Percentiles rank a stretch among this genome's conserved stretches.
phyloP scores from a whole-genome alignment of 2,888 invertebrate genomes.

The Nephrocerus scutellatus region DNA sequence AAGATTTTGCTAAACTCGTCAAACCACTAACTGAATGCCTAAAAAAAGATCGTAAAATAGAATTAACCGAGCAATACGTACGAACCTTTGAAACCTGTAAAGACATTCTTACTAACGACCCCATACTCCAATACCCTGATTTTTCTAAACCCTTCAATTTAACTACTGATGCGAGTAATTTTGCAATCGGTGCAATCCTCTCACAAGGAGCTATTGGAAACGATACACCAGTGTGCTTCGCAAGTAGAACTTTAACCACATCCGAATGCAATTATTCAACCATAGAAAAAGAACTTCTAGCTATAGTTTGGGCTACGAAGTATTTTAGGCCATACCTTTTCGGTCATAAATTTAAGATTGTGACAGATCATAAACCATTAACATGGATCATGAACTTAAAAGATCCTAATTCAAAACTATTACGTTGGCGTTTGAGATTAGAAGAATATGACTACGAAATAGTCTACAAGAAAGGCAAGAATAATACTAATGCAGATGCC shows the following conservation, averaged over 20 bases:
- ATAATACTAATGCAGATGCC: conserved; percentile 17
- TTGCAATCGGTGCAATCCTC: conserved; percentile 17
- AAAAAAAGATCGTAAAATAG: too few species aligned
- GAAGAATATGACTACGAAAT: conserved; percentile 17
- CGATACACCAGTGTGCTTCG: conserved; percentile 14
- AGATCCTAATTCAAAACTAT: conserved; percentile 13
- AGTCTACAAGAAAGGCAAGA: conserved; percentile 11
- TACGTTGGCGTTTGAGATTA: conserved; percentile 16
- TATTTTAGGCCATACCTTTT: conserved; percentile 38
- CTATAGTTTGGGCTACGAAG: conserved; percentile 4
- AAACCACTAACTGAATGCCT: too few species aligned
- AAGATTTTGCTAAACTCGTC: too few species aligned
- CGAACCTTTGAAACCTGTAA: conserved; percentile 12
- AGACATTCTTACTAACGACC: conserved; percentile 13
- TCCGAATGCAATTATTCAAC: conserved; percentile 16
- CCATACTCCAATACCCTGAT: conserved; percentile 16
- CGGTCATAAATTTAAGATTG: conserved; percentile 35
- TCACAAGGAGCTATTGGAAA: conserved; percentile 12
- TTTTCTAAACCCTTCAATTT: conserved; percentile 14
- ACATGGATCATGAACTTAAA: conserved; percentile 17
- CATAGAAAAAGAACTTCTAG: conserved; percentile 20
- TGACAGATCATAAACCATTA: conserved; percentile 41
- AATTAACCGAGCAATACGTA: background rate
- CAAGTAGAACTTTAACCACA: conserved; percentile 12
- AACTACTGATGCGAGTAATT: conserved; percentile 20